Conservation (phyloP, 2,797 vertebrate genomes). For the Micromesistius poutassou region DNA sequence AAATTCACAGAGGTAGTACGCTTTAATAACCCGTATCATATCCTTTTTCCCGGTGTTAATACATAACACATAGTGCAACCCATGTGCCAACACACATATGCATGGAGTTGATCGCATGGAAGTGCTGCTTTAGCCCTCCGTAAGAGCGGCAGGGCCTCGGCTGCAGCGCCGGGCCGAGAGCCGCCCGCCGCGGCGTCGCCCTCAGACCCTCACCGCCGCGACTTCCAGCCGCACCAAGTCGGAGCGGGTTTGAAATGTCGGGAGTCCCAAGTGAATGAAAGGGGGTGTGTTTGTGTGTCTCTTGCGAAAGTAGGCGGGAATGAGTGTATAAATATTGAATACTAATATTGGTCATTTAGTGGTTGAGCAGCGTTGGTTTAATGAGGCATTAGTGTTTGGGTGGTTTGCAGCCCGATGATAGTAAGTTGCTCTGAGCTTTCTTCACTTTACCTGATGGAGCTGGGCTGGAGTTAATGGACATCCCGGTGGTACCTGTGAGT, state of each 20-base stretch:
- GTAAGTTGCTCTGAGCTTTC: neutral
- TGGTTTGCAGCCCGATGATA: slow-evolving; percentile 13
- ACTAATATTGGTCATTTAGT: neutral
- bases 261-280: slow-evolving; percentile 51
- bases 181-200: slow-evolving; percentile 25
- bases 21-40: slow-evolving; percentile 32
- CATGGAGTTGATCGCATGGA: slow-evolving; percentile 20
- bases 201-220: slow-evolving; percentile 20
- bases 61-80: neutral
- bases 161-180: slow-evolving; percentile 45
- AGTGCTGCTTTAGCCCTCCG: neutral
- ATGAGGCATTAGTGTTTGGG: neutral
- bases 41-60: neutral
- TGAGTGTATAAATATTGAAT: slow-evolving; percentile 35
- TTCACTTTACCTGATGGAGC: neutral
- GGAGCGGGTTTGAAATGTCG: slow-evolving; percentile 16
- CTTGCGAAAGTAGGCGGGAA: slow-evolving; percentile 76
- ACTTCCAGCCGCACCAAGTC: slow-evolving; percentile 18
- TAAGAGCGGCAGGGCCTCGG: slow-evolving; percentile 49
- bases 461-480: too few species aligned
- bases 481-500: neutral
- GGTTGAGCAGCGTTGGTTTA: neutral
- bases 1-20: slow-evolving; percentile 64
- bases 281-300: slow-evolving; percentile 77
- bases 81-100: neutral